Conservation (phyloP, 2,888 invertebrate genomes). For the Hetaerina titia region DNA sequence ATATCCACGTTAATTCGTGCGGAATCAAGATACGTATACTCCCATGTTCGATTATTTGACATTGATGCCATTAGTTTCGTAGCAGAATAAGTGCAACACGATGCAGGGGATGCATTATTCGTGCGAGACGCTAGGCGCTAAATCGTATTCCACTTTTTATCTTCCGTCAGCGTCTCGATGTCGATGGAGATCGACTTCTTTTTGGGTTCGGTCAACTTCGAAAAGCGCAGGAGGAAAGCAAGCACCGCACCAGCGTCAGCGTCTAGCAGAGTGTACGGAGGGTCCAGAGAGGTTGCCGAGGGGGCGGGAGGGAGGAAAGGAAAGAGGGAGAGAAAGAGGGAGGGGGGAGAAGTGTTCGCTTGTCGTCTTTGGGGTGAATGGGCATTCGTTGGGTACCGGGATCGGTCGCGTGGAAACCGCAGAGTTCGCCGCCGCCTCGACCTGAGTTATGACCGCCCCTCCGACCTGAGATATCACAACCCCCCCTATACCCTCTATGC, state of each 20-base stretch:
- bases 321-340: not conserved
- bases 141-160: no score
- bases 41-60: no score
- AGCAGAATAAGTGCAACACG: no score
- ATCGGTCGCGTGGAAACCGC: constrained; percentile 56
- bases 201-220: not conserved
- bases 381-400: constrained; percentile 48
- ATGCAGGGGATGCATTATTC: no score
- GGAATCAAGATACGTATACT: no score
- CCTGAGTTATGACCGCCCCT: constrained; percentile 49
- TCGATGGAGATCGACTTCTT: not conserved
- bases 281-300: not conserved
- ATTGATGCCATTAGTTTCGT: no score
- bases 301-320: not conserved
- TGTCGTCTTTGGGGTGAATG: constrained; percentile 38
- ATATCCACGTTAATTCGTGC: no score
- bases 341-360: not conserved
- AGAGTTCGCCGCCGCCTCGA: constrained; percentile 35
- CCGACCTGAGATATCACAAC: constrained; percentile 11
- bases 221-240: not conserved
- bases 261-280: no score
- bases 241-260: not conserved
- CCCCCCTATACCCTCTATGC: not conserved
- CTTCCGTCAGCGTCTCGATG: not conserved
- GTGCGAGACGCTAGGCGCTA: no score